These are phyloP conservation scores for Meriones psammophilus DNA, from an alignment of 2,797 vertebrate species.

Conservation along the genomic window DNA sequence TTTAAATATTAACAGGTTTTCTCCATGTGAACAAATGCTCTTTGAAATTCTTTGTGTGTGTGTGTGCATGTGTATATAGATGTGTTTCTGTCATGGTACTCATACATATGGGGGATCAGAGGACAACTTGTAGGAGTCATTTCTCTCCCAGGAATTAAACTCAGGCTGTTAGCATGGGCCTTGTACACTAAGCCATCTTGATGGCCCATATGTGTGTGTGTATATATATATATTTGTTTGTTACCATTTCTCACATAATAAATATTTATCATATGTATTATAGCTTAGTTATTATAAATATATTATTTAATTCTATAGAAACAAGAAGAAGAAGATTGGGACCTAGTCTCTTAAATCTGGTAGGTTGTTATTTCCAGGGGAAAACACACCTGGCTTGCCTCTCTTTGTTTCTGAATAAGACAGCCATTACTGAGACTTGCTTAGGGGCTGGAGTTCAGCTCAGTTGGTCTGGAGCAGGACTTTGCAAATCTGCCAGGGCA, in stretches of 20 bases:
- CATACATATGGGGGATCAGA: background rate
- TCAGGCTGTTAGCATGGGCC: background rate
- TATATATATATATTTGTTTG: background rate
- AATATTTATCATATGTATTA: background rate
- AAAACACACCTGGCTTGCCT: background rate
- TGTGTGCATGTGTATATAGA: too few species aligned
- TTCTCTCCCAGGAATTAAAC: background rate
- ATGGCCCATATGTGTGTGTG: background rate
- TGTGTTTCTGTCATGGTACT: background rate
- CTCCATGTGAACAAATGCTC: background rate
- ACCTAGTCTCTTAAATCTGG: background rate
- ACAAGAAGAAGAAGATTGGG: background rate
- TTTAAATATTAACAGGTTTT: slow-evolving; percentile 28
- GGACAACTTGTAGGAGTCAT: background rate
- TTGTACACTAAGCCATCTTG: background rate
- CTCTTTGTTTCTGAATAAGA: background rate
- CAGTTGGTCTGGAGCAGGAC: background rate
- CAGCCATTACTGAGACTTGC: background rate
- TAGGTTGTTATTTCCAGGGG: background rate
- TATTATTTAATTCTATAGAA: background rate
- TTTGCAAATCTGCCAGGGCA: background rate
- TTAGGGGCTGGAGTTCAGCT: background rate
- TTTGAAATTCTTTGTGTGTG: background rate
- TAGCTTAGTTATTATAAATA: background rate
- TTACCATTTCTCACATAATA: background rate